phyloP scores from a whole-genome alignment of 2,113 vertebrate genomes.

The Meriones unguiculatus region DNA sequence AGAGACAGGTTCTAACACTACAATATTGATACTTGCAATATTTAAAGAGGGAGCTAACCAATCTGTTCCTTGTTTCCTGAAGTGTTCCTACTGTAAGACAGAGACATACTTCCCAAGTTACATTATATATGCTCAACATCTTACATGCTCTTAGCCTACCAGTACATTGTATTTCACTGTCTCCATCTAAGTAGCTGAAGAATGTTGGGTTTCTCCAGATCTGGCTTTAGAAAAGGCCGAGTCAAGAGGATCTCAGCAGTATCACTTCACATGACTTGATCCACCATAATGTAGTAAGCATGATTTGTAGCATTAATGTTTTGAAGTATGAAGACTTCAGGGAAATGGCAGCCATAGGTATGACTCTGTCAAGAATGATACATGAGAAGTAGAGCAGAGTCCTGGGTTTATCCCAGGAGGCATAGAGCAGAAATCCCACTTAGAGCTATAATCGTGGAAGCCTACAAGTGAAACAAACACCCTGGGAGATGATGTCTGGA shows the following conservation, averaged over 20 bases:
- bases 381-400: background rate
- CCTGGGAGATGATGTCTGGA: conserved; percentile 35
- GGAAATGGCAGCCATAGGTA: background rate
- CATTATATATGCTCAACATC: background rate
- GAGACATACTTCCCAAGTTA: background rate
- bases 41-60: background rate
- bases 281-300: background rate
- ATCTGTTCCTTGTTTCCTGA: background rate
- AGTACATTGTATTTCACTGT: background rate
- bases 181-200: background rate
- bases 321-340: background rate
- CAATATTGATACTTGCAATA: background rate
- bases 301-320: background rate
- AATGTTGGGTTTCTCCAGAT: background rate
- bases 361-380: background rate
- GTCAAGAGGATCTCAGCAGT: background rate
- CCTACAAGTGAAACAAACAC: conserved; percentile 63
- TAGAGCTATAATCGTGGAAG: conserved; percentile 18
- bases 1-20: background rate
- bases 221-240: background rate
- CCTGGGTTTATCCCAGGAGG: conserved; percentile 5
- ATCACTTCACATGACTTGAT: background rate
- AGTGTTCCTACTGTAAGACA: background rate
- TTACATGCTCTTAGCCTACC: background rate
- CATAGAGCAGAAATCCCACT: background rate